These are phyloP conservation scores for Unio delphinus DNA, from an alignment of 2,888 invertebrate genomes.

Conservation along the genomic window DNA sequence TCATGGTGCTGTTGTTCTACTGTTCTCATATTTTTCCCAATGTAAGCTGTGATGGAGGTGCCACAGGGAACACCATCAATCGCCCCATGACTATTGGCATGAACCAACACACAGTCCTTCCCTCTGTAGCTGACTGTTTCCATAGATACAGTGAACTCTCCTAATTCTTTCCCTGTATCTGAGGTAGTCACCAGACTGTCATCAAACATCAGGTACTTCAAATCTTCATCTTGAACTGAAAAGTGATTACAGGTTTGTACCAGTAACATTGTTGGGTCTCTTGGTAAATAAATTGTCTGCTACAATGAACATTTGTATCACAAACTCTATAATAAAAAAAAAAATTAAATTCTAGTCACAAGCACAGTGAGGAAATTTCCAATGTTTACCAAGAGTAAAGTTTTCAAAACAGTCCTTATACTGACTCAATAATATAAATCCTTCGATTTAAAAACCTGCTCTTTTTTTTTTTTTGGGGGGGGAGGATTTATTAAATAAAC, in stretches of 20 bases:
- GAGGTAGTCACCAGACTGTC: slow-evolving; percentile 68
- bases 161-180: slow-evolving; percentile 69
- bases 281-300: too few relatives aligned
- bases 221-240: slow-evolving; percentile 64
- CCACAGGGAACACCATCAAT: slow-evolving; percentile 71
- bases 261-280: too few relatives aligned
- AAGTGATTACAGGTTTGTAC: neutral
- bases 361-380: too few relatives aligned
- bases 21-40: slow-evolving; percentile 66
- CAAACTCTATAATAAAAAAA: too few relatives aligned
- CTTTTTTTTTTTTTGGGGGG: too few relatives aligned
- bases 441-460: too few relatives aligned
- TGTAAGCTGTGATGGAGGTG: slow-evolving; percentile 69
- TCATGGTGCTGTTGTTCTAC: slow-evolving; percentile 72
- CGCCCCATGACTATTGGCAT: slow-evolving; percentile 70
- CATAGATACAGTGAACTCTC: slow-evolving; percentile 67
- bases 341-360: too few relatives aligned
- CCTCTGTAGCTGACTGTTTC: slow-evolving; percentile 58
- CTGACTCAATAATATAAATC: too few relatives aligned
- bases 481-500: too few relatives aligned
- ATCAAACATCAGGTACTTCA: slow-evolving; percentile 66
- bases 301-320: too few relatives aligned
- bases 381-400: too few relatives aligned
- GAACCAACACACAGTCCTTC: slow-evolving; percentile 67
- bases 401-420: too few relatives aligned